Evolutionary conservation across 2,113 vertebrate species (phyloP), one percentile per base, ranked within the genome.

Genomic region (Erinaceus europaeus): DNA sequence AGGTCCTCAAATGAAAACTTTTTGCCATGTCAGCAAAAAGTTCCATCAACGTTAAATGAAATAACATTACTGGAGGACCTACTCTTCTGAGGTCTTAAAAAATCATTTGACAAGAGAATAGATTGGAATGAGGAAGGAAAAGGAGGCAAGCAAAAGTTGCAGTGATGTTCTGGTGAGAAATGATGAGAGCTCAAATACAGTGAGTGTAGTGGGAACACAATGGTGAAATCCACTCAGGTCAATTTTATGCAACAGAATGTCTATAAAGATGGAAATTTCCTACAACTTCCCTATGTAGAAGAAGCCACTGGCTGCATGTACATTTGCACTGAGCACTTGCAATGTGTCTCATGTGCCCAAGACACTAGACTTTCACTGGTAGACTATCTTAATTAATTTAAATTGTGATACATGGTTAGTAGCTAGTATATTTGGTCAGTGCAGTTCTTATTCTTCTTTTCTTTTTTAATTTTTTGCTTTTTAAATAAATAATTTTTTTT

Each of bases 271-370:
- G 1, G 44, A 8, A 5, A 18, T 29, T 3, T 6, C 18, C 46
- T 10, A 3, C 1, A 17, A 53, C 23, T 4, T n/a, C 15, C 9
- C 64, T 23, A 21, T 29, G 1, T 32, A 1, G 1, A 0, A 8
- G 64, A 3, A 32, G 46, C 32, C 61, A 20, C 4, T 10, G 18
- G 40, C 38, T 59, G 34, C 48, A n/a, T n/a, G n/a, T n/a, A 13
- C 0, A 2, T 4, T 44, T 15, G 11, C 15, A n/a, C 5, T 5
- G 25, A 11, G 48, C 11, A 57, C 40, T 4, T 38, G n/a, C 46
- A 1, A 1, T 15, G 53, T 13, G 64, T 64, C 46, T 15, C 14
- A 12, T 27, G 18, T 5, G 36, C 15, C 13, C 10, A 23, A 57
- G 21, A 21, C 40, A 42, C 36, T n/a, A 27, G 36, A 38, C 29